A percentile compares a stretch with the other conserved stretches of the same genome.
phyloP scores from a whole-genome alignment of 2,888 invertebrate genomes.

The Neria commutata region DNA sequence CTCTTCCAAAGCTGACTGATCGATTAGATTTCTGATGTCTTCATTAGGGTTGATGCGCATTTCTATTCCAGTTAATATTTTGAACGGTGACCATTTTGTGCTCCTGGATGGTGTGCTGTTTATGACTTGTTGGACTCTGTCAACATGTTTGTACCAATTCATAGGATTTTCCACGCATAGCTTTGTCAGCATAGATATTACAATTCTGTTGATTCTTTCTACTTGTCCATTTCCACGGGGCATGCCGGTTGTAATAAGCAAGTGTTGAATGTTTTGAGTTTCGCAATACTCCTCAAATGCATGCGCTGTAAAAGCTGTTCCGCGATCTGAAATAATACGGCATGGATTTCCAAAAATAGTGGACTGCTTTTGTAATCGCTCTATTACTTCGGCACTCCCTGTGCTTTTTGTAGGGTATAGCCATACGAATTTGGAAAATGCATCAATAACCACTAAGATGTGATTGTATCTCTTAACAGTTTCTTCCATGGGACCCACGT shows the following conservation, averaged over 20 bases:
- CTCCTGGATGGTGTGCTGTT: slow-evolving; percentile 7
- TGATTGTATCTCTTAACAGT: slow-evolving; percentile 15
- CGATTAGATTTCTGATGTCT: slow-evolving; percentile 2
- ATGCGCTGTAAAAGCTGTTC: slow-evolving; percentile 22
- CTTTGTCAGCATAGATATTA: slow-evolving; percentile 49
- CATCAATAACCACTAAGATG: slow-evolving; percentile 11
- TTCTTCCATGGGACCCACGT: slow-evolving; percentile 17
- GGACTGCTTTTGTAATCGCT: background rate
- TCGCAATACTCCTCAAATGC: slow-evolving; percentile 46
- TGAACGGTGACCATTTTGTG: slow-evolving; percentile 2
- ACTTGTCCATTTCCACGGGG: slow-evolving; percentile 53
- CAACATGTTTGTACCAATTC: slow-evolving; percentile 42
- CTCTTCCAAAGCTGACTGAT: background rate
- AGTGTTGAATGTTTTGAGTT: slow-evolving; percentile 39
- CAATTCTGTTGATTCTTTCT: slow-evolving; percentile 43
- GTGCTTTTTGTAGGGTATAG: background rate
- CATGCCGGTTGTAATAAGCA: slow-evolving; percentile 44
- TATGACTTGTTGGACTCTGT: slow-evolving; percentile 18
- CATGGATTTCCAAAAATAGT: background rate
- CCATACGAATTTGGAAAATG: slow-evolving; percentile 9
- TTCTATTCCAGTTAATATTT: slow-evolving; percentile 14
- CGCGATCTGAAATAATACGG: background rate
- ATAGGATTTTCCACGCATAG: slow-evolving; percentile 42
- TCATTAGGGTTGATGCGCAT: background rate
- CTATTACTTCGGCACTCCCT: background rate